Evolutionary conservation across 2,888 invertebrate species (phyloP).

Genomic region (Apamea monoglypha): DNA sequence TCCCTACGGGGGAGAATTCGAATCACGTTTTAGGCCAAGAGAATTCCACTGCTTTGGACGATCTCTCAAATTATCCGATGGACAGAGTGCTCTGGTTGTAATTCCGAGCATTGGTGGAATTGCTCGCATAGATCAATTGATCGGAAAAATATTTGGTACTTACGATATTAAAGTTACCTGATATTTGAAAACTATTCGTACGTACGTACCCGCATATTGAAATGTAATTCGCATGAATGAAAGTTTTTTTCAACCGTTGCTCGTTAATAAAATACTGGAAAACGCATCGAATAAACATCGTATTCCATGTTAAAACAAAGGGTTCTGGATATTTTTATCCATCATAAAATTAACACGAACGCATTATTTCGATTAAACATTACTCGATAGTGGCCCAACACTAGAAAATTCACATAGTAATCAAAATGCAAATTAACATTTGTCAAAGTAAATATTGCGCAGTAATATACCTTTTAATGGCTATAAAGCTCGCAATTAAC

Average conservation of each 20-base stretch:
- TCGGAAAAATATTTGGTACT: conserved; percentile 56
- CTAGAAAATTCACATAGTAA: conserved; percentile 45
- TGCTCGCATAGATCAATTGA: conserved; percentile 60
- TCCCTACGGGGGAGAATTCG: conserved; percentile 75
- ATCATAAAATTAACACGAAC: conserved; percentile 6
- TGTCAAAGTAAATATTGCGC: conserved; percentile 65
- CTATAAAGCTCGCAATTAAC: conserved; percentile 69
- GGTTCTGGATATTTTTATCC: neutral
- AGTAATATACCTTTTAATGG: conserved; percentile 66
- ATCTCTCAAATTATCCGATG: conserved; percentile 75
- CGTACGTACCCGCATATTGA: neutral
- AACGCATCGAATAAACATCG: neutral
- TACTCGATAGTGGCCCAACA: conserved; percentile 17
- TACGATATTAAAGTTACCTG: conserved; percentile 25
- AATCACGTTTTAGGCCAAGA: conserved; percentile 77
- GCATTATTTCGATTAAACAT: conserved; percentile 41
- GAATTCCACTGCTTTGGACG: conserved; percentile 73
- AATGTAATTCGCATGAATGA: conserved; percentile 11
- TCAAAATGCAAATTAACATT: conserved; percentile 68
- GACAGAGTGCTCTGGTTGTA: conserved; percentile 70
- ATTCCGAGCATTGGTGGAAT: conserved; percentile 69
- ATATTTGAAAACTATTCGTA: conserved; percentile 38
- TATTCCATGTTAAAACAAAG: neutral
- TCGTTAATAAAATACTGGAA: conserved; percentile 1
- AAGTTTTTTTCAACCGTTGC: neutral